phyloP scores from a whole-genome alignment of 2,113 vertebrate species.

The Globicephala melas region DNA sequence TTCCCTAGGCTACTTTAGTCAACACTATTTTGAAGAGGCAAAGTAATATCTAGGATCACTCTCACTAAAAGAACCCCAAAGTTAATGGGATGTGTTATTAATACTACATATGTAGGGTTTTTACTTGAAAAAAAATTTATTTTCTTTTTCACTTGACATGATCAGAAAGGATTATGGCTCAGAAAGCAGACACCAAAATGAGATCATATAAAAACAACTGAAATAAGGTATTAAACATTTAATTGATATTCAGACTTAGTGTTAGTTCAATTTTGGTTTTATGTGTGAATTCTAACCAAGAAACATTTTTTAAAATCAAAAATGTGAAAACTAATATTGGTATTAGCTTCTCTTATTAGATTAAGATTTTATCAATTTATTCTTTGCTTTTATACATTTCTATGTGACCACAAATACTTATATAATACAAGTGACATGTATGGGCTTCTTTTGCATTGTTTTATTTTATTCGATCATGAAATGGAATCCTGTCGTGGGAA shows the following conservation, averaged over 20 bases:
- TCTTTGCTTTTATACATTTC: background rate
- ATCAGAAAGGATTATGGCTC: slow-evolving; percentile 27
- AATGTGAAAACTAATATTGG: background rate
- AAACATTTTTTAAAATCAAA: background rate
- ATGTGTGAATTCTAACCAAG: background rate
- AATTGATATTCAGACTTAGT: background rate
- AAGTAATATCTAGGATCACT: slow-evolving; percentile 54
- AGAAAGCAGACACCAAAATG: background rate
- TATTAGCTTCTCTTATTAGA: background rate
- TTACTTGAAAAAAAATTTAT: background rate
- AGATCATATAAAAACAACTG: background rate
- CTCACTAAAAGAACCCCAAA: slow-evolving; percentile 72
- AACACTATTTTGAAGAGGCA: slow-evolving; percentile 54
- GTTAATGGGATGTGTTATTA: slow-evolving; percentile 43
- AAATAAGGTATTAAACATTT: background rate
- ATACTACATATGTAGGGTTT: background rate
- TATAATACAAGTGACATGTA: background rate
- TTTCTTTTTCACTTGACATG: slow-evolving; percentile 24
- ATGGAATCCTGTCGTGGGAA: background rate
- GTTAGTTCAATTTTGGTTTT: background rate
- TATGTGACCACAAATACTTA: background rate
- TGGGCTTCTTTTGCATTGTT: background rate
- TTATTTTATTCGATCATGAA: background rate
- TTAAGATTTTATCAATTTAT: background rate
- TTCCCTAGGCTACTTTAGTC: slow-evolving; percentile 58